Evolutionary conservation across 2,113 vertebrate species (phyloP), one percentile per base, ranked within the genome.

Genomic region (Trichechus manatus): DNA sequence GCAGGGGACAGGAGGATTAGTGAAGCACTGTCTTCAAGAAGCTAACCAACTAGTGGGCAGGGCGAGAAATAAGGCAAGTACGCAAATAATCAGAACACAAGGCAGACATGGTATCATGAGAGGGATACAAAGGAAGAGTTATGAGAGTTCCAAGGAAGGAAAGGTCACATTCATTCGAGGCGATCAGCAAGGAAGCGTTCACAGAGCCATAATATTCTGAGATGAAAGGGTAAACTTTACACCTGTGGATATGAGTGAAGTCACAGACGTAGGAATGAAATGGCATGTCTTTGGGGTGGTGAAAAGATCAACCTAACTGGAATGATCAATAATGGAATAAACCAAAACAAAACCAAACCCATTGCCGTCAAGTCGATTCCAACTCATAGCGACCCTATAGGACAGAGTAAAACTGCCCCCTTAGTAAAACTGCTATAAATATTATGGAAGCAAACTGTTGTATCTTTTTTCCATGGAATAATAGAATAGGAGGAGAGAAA

Each of bases 21-120:
- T 39, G 74, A 95, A 80, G n/a, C 20, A 47, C 23, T 36, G 29
- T 36, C 84, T 94, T 87, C 77, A 79, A 89, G 33, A 77, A 85
- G 70, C n/a, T 83, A 70, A 74, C 14, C 10, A 42, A 59, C 14
- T 31, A 36, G 7, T 27, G 13, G 44, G 29, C 11, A n/a, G 66
- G 33, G 33, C 64, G 31, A 87, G 36, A 78, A 56, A 84, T 63
- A 74, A 83, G 74, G 42, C 87, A 96, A 94, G 39, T 61, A 22
- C 3, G 84, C 33, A 80, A 81, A 74, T 50, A 44, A 13, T 31
- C 82, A 6, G 20, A 42, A 79, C 25, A 92, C 5, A 92, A 77
- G 31, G 56, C 25, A 83, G 42, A 36, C 25, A 63, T 53, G 5
- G n/a, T 44, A 36, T 66, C 29, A 17, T 61, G 53, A 63, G 23